Evolutionary conservation across 2,888 invertebrate species (phyloP).

Genomic region (Bombylius major): DNA sequence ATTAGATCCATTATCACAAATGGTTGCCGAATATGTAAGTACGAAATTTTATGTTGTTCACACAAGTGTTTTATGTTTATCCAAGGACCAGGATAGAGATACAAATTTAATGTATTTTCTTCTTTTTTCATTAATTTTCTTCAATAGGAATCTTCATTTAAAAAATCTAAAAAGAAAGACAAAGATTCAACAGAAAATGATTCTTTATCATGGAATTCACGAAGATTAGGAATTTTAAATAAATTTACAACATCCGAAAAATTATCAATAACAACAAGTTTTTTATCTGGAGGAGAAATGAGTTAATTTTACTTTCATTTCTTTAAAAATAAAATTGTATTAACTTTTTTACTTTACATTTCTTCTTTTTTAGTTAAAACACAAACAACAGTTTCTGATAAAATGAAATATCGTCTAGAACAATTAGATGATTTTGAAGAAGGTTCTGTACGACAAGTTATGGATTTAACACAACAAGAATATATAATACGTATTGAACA

Average conservation of each 20-base stretch:
- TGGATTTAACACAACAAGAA: slow-evolving; percentile 85
- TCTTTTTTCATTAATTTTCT: background rate
- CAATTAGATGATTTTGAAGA: slow-evolving; percentile 93
- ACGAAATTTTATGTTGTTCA: background rate
- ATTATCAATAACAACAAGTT: slow-evolving; percentile 80
- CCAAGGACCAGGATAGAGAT: no score
- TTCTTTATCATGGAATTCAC: slow-evolving; percentile 61
- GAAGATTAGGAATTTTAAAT: slow-evolving; percentile 64
- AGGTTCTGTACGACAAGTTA: slow-evolving; percentile 69
- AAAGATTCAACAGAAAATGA: slow-evolving; percentile 30
- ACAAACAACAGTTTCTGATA: slow-evolving; percentile 68
- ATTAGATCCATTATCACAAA: slow-evolving; percentile 51
- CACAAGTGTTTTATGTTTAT: no score
- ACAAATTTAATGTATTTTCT: background rate
- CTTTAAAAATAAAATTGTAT: background rate
- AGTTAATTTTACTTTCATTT: slow-evolving; percentile 37
- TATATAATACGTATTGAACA: slow-evolving; percentile 80
- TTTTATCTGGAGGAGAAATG: slow-evolving; percentile 68
- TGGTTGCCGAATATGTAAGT: slow-evolving; percentile 37
- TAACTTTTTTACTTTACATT: slow-evolving; percentile 31
- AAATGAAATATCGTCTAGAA: slow-evolving; percentile 80
- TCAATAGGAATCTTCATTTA: slow-evolving; percentile 23
- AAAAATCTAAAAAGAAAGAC: slow-evolving; percentile 21
- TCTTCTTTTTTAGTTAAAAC: slow-evolving; percentile 54
- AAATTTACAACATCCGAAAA: slow-evolving; percentile 91